Evolutionary conservation across 1,140 invertebrate genomes (phyloP).

Genomic region (Philopotamus ludificatus): DNA sequence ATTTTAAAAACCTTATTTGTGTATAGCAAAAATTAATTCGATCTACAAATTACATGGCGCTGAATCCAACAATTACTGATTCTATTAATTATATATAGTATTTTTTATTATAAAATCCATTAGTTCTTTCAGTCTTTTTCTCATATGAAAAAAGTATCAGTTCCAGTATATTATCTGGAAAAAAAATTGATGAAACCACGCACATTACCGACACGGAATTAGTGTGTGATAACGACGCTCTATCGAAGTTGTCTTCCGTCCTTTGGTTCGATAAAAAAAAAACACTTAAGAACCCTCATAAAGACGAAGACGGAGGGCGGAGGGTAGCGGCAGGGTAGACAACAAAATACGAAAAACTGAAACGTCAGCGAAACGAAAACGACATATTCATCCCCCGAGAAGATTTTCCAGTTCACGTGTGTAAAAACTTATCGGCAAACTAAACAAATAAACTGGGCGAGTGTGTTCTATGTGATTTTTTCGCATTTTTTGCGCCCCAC

Average conservation of each 20-base stretch:
- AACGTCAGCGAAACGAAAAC: conserved; percentile 5
- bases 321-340: not conserved
- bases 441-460: conserved; percentile 7
- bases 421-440: conserved; percentile 5
- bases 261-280: conserved; percentile 1
- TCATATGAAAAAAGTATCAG: no score
- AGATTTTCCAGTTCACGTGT: not conserved
- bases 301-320: not conserved
- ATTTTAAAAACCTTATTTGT: no score
- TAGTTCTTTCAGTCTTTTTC: no score
- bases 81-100: no score
- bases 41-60: no score
- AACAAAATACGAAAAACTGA: conserved; percentile 2
- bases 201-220: conserved; percentile 4
- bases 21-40: no score
- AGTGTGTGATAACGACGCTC: conserved; percentile 7
- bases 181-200: not conserved
- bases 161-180: not conserved
- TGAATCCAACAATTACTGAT: no score
- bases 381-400: not conserved
- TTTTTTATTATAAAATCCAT: not conserved
- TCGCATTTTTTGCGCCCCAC: not conserved
- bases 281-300: not conserved
- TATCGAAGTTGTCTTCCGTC: not conserved
- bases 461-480: conserved; percentile 2